Conservation (phyloP, 2,113 vertebrate genomes). For the Danionella cerebrum region DNA sequence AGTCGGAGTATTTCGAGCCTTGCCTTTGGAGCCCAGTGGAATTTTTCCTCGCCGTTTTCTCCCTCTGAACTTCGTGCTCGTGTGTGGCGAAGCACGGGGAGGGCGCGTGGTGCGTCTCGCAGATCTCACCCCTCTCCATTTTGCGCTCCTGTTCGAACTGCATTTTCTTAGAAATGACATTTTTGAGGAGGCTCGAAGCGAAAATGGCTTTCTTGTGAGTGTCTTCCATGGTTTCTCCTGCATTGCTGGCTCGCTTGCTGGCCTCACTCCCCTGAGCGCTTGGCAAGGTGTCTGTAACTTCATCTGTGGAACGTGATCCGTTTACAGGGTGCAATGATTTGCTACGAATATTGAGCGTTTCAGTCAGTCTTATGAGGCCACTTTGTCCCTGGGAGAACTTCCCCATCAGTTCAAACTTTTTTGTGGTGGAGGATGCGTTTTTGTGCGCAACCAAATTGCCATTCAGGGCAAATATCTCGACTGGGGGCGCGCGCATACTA, state of each 20-base stretch:
- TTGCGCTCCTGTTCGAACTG: slow-evolving; percentile 91
- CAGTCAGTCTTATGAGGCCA: slow-evolving; percentile 73
- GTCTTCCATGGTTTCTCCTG: slow-evolving; percentile 61
- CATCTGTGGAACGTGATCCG: slow-evolving; percentile 70
- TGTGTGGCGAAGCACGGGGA: slow-evolving; percentile 40
- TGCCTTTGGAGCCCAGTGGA: slow-evolving; percentile 60
- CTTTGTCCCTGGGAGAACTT: slow-evolving; percentile 60
- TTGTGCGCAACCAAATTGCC: slow-evolving; percentile 39
- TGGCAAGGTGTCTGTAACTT: slow-evolving; percentile 62
- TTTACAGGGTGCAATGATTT: slow-evolving; percentile 57
- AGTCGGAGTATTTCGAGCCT: slow-evolving; percentile 71
- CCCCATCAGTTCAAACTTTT: slow-evolving; percentile 57
- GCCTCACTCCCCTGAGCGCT: slow-evolving; percentile 49
- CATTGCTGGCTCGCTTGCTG: slow-evolving; percentile 45
- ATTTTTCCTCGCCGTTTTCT: slow-evolving; percentile 46
- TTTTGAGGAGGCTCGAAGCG: slow-evolving; percentile 88
- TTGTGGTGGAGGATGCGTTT: slow-evolving; percentile 43
- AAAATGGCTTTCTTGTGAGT: slow-evolving; percentile 81
- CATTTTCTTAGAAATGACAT: slow-evolving; percentile 96
- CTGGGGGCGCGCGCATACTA: slow-evolving; percentile 60
- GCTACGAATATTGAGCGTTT: slow-evolving; percentile 72
- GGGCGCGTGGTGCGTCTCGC: slow-evolving; percentile 54
- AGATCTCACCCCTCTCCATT: slow-evolving; percentile 90
- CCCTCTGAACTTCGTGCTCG: slow-evolving; percentile 47
- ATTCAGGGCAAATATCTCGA: slow-evolving; percentile 58